These are phyloP conservation scores for Trematomus bernacchii DNA, from an alignment of 2,797 vertebrate species.

Conservation along the genomic window DNA sequence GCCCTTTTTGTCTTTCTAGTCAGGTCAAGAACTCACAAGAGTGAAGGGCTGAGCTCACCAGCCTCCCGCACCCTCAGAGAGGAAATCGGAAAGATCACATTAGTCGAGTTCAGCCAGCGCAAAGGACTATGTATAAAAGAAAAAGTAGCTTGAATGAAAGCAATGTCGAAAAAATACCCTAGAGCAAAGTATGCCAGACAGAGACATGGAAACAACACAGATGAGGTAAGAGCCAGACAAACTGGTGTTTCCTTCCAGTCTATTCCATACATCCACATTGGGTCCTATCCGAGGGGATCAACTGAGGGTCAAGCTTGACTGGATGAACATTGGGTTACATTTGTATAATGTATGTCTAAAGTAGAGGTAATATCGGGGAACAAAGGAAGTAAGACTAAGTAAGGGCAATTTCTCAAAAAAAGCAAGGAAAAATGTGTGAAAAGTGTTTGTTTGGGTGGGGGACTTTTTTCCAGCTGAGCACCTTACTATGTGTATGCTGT, in stretches of 20 bases:
- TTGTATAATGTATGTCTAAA: background rate
- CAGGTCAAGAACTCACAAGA: constrained; percentile 47
- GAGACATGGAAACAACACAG: constrained; percentile 12
- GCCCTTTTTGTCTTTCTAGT: constrained; percentile 23
- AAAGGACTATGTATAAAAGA: background rate
- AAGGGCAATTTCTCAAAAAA: background rate
- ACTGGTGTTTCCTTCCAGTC: too few species aligned
- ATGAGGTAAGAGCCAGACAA: too few species aligned
- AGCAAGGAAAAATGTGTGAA: background rate
- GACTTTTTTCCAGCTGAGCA: background rate
- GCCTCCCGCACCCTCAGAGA: constrained; percentile 20
- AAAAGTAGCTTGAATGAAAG: background rate
- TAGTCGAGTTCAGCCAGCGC: constrained; percentile 14
- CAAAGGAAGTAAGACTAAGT: background rate
- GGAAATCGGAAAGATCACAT: constrained; percentile 46
- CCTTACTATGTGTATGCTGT: background rate
- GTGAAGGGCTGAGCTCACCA: constrained; percentile 16
- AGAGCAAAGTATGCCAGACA: background rate
- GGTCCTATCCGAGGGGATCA: background rate
- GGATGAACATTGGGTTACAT: background rate
- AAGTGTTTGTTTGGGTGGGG: background rate
- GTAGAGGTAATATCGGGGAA: background rate
- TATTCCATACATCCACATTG: background rate
- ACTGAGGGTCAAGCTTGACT: background rate
- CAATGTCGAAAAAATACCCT: constrained; percentile 8